Conservation (phyloP, 2,888 invertebrate genomes). For the Eugnorisma glareosa region DNA sequence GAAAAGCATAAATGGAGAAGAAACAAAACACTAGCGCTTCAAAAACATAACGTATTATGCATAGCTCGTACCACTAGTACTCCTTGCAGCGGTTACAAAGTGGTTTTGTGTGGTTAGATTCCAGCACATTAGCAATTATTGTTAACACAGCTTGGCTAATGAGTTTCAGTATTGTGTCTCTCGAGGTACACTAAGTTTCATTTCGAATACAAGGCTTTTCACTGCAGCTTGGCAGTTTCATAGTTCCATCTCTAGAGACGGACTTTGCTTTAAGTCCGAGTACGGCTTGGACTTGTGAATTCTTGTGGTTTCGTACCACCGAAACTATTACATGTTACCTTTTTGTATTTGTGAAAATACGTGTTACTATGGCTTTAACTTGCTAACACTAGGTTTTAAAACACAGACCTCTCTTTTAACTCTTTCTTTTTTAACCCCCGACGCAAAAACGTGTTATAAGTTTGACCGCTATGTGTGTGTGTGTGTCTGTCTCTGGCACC, state of each 20-base stretch:
- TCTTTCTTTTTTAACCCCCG: too few species aligned
- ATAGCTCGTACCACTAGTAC: background rate
- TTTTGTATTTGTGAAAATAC: background rate
- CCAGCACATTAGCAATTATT: conserved; percentile 20
- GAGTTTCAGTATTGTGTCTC: conserved; percentile 26
- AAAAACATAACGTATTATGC: conserved; percentile 16
- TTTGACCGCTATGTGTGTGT: too few species aligned
- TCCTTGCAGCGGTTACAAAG: conserved; percentile 9
- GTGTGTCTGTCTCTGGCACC: too few species aligned
- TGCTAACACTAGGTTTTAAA: background rate
- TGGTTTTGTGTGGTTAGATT: conserved; percentile 2
- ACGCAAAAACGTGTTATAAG: too few species aligned
- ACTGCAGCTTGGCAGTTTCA: background rate
- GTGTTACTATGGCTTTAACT: background rate
- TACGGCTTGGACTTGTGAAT: background rate
- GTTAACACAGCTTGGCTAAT: conserved; percentile 18
- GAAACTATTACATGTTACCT: background rate
- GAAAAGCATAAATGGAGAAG: background rate
- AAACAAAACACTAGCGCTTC: background rate
- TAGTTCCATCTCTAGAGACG: background rate
- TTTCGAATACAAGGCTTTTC: background rate
- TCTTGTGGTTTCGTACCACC: background rate
- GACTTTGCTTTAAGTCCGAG: background rate
- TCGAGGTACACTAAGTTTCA: conserved; percentile 19
- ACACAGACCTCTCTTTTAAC: too few species aligned